These are phyloP conservation scores for Cynaeus angustus DNA, from an alignment of 2,888 invertebrate species.

Conservation along the genomic window DNA sequence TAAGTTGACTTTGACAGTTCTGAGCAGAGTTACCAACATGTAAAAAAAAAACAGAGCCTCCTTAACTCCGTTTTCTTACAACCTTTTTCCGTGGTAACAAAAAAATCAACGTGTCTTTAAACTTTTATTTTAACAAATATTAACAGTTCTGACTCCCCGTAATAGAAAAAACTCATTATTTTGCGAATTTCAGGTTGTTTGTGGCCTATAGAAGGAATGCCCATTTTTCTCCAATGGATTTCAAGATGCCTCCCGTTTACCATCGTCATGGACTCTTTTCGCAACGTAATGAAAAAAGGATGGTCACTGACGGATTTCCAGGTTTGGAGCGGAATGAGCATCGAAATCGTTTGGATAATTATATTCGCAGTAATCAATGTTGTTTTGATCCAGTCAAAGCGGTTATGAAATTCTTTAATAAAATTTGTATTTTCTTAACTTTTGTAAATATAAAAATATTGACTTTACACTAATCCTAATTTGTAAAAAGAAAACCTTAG, in stretches of 20 bases:
- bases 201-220: slow-evolving; percentile 83
- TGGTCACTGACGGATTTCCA: slow-evolving; percentile 79
- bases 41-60: too few species aligned
- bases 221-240: slow-evolving; percentile 66
- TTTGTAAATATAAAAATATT: slow-evolving; percentile 37
- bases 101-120: too few species aligned
- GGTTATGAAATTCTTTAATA: slow-evolving; percentile 5
- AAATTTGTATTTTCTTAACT: neutral
- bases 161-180: slow-evolving; percentile 4
- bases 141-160: neutral
- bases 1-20: slow-evolving; percentile 70
- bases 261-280: slow-evolving; percentile 82
- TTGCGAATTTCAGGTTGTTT: slow-evolving; percentile 73
- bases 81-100: too few species aligned
- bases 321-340: slow-evolving; percentile 84
- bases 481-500: slow-evolving; percentile 40
- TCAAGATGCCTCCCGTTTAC: slow-evolving; percentile 80
- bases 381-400: slow-evolving; percentile 55
- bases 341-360: slow-evolving; percentile 77
- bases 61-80: too few species aligned
- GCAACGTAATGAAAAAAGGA: slow-evolving; percentile 86
- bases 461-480: slow-evolving; percentile 22
- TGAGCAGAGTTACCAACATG: too few species aligned
- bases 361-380: slow-evolving; percentile 62
- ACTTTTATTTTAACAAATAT: too few species aligned